phyloP scores from a whole-genome alignment of 1,140 invertebrate genomes.

The Bradynema listronoti region DNA sequence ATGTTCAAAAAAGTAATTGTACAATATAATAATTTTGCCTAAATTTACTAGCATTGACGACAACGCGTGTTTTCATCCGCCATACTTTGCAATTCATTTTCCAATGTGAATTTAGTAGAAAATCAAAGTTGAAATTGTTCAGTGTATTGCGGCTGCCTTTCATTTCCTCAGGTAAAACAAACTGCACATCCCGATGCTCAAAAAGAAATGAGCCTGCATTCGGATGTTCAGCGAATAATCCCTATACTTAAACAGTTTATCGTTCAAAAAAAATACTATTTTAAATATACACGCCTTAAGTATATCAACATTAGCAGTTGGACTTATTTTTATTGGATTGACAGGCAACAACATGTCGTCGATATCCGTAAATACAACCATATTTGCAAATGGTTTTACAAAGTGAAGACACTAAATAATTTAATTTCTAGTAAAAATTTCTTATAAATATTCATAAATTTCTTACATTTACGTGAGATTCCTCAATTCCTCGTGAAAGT shows the following conservation, averaged over 20 bases:
- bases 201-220: slow-evolving; percentile 55
- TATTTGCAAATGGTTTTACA: slow-evolving; percentile 53
- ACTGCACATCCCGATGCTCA: slow-evolving; percentile 56
- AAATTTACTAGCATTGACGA: slow-evolving; percentile 54
- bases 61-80: slow-evolving; percentile 57
- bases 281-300: slow-evolving; percentile 31
- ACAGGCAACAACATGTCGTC: slow-evolving; percentile 53
- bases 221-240: slow-evolving; percentile 49
- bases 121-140: slow-evolving; percentile 51
- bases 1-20: not conserved
- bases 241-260: slow-evolving; percentile 31
- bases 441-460: too few species aligned
- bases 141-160: slow-evolving; percentile 29
- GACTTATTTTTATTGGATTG: slow-evolving; percentile 40
- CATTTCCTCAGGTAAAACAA: slow-evolving; percentile 40
- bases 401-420: slow-evolving; percentile 57
- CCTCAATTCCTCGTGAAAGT: slow-evolving; percentile 55
- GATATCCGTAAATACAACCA: slow-evolving; percentile 57
- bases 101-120: slow-evolving; percentile 49
- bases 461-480: slow-evolving; percentile 53
- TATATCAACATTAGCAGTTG: slow-evolving; percentile 44
- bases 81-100: slow-evolving; percentile 55
- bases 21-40: not conserved
- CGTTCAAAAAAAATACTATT: not conserved
- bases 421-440: too few species aligned